Evolutionary conservation across 2,888 invertebrate species (phyloP).

Genomic region (Drosophila macrospina): DNA sequence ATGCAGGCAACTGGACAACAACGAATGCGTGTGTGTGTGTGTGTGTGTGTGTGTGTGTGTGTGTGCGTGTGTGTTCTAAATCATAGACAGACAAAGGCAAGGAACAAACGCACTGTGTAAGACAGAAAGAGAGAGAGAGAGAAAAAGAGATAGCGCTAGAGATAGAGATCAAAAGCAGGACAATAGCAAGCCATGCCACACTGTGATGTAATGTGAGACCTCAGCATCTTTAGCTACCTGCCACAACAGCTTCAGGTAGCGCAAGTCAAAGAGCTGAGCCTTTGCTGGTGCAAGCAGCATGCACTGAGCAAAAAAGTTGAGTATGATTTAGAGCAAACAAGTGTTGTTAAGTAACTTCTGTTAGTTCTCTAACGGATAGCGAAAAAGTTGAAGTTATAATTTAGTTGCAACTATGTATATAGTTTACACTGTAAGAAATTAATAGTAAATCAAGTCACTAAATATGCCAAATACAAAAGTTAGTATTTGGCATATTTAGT

Average conservation of each 20-base stretch:
- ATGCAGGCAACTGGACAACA: constrained; percentile 58
- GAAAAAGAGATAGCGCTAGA: too few relatives aligned
- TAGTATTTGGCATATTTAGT: too few relatives aligned
- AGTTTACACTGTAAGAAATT: too few relatives aligned
- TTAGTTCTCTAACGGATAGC: too few relatives aligned
- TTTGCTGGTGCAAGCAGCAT: constrained; percentile 2
- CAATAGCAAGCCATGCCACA: constrained; percentile 23
- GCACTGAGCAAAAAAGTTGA: background rate
- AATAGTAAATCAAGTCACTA: too few relatives aligned
- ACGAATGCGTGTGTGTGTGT: constrained; percentile 12
- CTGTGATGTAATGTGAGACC: constrained; percentile 30
- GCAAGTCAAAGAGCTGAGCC: background rate
- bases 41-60: constrained; percentile 8
- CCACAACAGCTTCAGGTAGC: constrained; percentile 23
- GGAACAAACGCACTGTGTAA: background rate
- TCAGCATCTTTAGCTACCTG: constrained; percentile 19
- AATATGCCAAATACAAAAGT: too few relatives aligned
- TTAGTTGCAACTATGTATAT: too few relatives aligned
- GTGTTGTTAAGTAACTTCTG: too few relatives aligned
- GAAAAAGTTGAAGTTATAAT: too few relatives aligned
- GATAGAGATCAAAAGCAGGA: too few relatives aligned
- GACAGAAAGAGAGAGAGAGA: constrained; percentile 4
- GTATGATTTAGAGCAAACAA: too few relatives aligned
- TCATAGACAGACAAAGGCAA: constrained; percentile 39
- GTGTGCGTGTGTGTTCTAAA: constrained; percentile 39